These are phyloP conservation scores for Belgica antarctica DNA, from an alignment of 2,888 invertebrate species.

Conservation along the genomic window DNA sequence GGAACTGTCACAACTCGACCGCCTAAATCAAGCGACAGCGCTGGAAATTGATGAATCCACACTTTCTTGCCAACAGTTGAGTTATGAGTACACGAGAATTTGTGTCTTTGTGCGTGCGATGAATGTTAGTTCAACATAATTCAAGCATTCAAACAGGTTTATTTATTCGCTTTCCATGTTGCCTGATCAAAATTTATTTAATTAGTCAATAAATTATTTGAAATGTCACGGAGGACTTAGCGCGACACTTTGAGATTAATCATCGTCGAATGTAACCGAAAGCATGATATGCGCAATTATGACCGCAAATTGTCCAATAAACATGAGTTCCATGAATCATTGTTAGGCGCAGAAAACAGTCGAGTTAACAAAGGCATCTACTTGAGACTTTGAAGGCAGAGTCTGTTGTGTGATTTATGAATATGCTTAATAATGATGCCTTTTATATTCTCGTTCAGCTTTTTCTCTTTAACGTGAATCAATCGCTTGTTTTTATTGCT, in stretches of 20 bases:
- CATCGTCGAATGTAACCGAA: no score
- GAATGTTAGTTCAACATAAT: neutral
- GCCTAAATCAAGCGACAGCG: constrained; percentile 15
- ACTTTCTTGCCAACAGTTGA: neutral
- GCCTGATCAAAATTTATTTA: constrained; percentile 14
- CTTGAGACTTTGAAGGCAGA: neutral
- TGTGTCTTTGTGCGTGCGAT: constrained; percentile 1
- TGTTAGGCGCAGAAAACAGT: neutral
- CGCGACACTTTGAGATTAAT: neutral
- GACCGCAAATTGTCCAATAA: neutral
- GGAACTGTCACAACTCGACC: no score
- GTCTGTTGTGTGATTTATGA: neutral
- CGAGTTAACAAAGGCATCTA: constrained; percentile 3
- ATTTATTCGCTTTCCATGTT: neutral
- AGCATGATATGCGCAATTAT: no score
- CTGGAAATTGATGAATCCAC: constrained; percentile 10
- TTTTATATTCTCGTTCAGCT: neutral
- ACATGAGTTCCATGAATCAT: neutral
- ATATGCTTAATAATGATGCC: constrained; percentile 15
- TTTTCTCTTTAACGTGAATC: neutral
- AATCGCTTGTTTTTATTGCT: neutral
- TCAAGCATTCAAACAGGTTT: constrained; percentile 30
- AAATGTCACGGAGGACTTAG: constrained; percentile 7
- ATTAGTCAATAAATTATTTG: constrained; percentile 25
- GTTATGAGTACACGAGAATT: neutral